phyloP scores from a whole-genome alignment of 1,140 invertebrate species.

The Melitaea cinxia region DNA sequence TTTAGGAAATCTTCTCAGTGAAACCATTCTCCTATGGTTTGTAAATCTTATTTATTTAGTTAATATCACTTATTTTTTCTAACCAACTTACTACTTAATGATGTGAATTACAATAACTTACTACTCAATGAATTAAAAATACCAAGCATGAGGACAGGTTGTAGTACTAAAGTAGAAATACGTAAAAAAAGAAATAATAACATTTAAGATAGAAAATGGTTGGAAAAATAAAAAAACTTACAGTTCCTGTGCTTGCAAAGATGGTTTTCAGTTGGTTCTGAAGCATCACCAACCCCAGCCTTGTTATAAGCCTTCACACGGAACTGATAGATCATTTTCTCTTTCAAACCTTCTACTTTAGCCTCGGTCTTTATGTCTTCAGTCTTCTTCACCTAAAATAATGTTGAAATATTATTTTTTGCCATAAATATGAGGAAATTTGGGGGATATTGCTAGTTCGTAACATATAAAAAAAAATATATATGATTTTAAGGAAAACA shows the following conservation, averaged over 20 bases:
- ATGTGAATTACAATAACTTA: too few species aligned
- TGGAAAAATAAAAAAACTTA: slow-evolving; percentile 80
- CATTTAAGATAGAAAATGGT: not conserved
- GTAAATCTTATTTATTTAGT: too few species aligned
- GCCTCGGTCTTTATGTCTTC: slow-evolving; percentile 88
- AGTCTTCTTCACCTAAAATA: slow-evolving; percentile 85
- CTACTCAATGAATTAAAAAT: too few species aligned
- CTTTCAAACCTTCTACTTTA: slow-evolving; percentile 94
- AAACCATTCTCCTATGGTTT: too few species aligned
- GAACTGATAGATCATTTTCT: slow-evolving; percentile 97
- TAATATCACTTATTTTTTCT: too few species aligned
- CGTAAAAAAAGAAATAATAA: not conserved
- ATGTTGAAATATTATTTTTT: not conserved
- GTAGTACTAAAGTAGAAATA: not conserved
- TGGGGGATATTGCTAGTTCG: too few species aligned
- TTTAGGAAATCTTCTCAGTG: too few species aligned
- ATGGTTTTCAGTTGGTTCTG: slow-evolving; percentile 95
- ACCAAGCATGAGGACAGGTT: too few species aligned
- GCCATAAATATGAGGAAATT: too few species aligned
- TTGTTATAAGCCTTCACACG: slow-evolving; percentile 96
- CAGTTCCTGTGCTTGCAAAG: slow-evolving; percentile 95
- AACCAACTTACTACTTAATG: too few species aligned
- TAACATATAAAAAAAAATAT: too few species aligned
- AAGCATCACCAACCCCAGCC: slow-evolving; percentile 92
- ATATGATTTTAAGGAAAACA: too few species aligned